phyloP scores from a whole-genome alignment of 2,888 invertebrate genomes.

The Timema podura region DNA sequence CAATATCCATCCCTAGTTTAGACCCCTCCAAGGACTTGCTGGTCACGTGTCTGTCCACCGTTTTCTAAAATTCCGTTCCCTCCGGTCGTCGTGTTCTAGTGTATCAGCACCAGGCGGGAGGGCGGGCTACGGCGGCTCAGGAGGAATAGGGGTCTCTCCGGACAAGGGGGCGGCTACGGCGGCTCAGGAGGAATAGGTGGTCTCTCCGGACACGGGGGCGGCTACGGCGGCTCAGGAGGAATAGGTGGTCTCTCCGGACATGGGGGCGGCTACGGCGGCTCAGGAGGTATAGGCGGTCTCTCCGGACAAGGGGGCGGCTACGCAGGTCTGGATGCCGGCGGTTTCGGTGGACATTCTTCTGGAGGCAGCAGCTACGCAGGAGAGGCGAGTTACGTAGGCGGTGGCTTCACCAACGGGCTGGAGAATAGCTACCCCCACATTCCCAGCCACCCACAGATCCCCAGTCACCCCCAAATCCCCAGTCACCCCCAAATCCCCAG shows the following conservation, averaged over 20 bases:
- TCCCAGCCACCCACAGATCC: not conserved
- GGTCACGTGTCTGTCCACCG: too few relatives aligned
- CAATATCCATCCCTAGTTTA: too few relatives aligned
- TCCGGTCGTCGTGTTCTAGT: too few relatives aligned
- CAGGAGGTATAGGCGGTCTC: constrained; percentile 30
- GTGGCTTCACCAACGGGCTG: not conserved
- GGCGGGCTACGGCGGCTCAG: constrained; percentile 6
- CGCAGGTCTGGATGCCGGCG: constrained; percentile 24
- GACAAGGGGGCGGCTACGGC: constrained; percentile 6
- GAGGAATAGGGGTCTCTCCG: too few relatives aligned
- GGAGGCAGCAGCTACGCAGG: not conserved
- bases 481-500: not conserved
- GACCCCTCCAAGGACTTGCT: too few relatives aligned
- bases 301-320: constrained; percentile 32
- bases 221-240: constrained; percentile 6
- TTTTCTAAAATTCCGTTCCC: too few relatives aligned
- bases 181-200: constrained; percentile 21
- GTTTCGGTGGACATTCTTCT: constrained; percentile 9
- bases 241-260: constrained; percentile 4
- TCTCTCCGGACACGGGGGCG: not conserved
- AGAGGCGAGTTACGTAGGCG: constrained; percentile 2
- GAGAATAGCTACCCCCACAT: not conserved
- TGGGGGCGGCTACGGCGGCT: constrained; percentile 32
- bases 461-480: not conserved
- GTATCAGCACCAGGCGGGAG: not conserved